Evolutionary conservation across 2,888 invertebrate genomes (phyloP), one percentile per base, ranked within the genome.

Genomic region (Synanthedon tipuliformis): DNA sequence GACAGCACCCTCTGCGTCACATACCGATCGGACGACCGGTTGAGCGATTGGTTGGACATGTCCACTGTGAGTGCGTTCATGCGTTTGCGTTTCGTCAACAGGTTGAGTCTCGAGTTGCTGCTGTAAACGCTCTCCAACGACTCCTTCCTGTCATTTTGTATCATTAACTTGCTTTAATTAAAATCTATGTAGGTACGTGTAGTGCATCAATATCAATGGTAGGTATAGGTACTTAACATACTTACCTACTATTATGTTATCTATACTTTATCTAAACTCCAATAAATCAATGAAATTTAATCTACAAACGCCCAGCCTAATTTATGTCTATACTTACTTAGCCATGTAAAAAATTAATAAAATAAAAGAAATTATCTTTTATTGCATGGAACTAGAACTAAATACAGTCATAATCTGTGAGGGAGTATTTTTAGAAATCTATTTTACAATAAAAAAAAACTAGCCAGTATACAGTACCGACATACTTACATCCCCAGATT

Each of bases 1-100:
- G 94, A 94, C 59, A 93, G 80, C 49, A 95, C 92, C 12, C 94
- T 87, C 72, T 94, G 87, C 11, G 87, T 74, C 41, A 87, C 84
- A 56, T 73, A 82, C 51, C 75, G 65, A 55, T 85, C 82, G 1
- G 60, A 59, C 60, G 68, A 73, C 50, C 66, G 65, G 56, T 62
- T 66, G 15, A 77, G 60, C 0, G 76, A 69, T 12, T 68, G 68
- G 52, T 64, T 73, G 2, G 80, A 75, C 71, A 77, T 71, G 53
- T 75, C 79, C 54, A 67, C 66, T 0, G 61, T 62, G 0, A 78
- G 59, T 0, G 84, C 81, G 55, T 73, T 78, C 53, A 79, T 62
- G 0, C 83, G 75, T 55, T 84, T 85, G 41, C 84, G 77, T 61
- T 86, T 86, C 54, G 69, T 72, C 51, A 85, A 63, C 51, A 85